A percentile compares a stretch with the other conserved stretches of the same genome.
Evolutionary conservation across 2,797 vertebrate species (phyloP).

Genomic region (Dromococcyx pavoninus): DNA sequence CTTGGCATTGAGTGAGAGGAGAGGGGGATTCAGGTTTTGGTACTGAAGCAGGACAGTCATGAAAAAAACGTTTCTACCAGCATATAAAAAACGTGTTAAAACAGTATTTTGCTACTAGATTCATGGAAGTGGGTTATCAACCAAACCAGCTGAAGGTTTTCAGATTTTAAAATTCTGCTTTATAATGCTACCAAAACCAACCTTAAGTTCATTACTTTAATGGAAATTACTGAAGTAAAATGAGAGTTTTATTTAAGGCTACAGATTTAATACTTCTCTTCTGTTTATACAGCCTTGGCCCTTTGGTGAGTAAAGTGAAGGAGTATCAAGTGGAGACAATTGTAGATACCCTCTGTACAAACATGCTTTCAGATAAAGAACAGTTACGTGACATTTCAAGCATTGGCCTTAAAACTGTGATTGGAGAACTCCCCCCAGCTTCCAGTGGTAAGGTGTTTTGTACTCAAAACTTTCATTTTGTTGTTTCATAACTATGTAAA

Average conservation of each 20-base stretch:
- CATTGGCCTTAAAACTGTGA: slow-evolving; percentile 98
- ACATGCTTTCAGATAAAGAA: slow-evolving; percentile 99
- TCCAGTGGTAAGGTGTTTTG: slow-evolving; percentile 88
- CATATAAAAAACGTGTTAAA: neutral
- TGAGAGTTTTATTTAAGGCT: neutral
- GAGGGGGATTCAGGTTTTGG: neutral
- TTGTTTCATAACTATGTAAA: neutral
- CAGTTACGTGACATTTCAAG: slow-evolving; percentile 98
- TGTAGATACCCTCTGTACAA: slow-evolving; percentile 98
- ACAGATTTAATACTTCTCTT: slow-evolving; percentile 14
- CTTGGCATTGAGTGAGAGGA: neutral
- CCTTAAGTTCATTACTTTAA: neutral
- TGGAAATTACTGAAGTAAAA: neutral
- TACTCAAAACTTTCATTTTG: neutral
- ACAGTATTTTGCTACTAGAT: neutral
- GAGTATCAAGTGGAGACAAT: slow-evolving; percentile 99
- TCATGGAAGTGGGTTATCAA: neutral
- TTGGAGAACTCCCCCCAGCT: slow-evolving; percentile 96
- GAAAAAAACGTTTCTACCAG: neutral
- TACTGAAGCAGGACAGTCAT: neutral
- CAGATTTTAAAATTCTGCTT: neutral
- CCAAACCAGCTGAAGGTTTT: neutral
- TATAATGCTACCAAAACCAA: neutral
- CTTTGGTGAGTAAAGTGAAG: slow-evolving; percentile 98
- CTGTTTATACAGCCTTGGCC: slow-evolving; percentile 86